phyloP scores from a whole-genome alignment of 2,797 vertebrate species.

The Malacoraja senta region DNA sequence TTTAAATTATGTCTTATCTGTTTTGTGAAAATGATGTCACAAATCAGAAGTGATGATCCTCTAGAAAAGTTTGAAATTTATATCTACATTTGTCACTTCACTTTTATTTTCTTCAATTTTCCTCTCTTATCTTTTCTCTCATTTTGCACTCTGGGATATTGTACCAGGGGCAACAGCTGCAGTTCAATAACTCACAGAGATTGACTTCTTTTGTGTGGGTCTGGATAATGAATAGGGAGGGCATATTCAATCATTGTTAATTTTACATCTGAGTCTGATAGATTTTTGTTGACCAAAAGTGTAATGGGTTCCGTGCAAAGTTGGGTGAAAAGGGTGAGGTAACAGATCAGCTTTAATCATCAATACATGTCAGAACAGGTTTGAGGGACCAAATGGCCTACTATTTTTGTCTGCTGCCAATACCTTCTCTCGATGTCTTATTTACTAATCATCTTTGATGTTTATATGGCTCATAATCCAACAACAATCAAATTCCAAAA shows the following conservation, averaged over 20 bases:
- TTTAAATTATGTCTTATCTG: background rate
- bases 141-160: background rate
- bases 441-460: too few relatives aligned
- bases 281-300: background rate
- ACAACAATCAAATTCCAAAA: too few relatives aligned
- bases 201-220: background rate
- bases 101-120: background rate
- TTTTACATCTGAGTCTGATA: constrained; percentile 11
- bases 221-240: constrained; percentile 24
- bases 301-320: background rate
- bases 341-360: background rate
- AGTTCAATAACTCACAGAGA: background rate
- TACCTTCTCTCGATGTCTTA: too few relatives aligned
- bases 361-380: background rate
- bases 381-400: background rate
- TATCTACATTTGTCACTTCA: background rate
- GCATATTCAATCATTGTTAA: constrained; percentile 21
- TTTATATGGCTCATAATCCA: too few relatives aligned
- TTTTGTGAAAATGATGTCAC: background rate
- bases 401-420: background rate
- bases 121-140: background rate
- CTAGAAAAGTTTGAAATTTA: constrained; percentile 10
- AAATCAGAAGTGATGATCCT: background rate
- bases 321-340: background rate
- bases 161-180: background rate